Percentiles rank a stretch among this genome's conserved stretches.
Evolutionary conservation across 1,140 invertebrate species (phyloP).

Genomic region (Euwallacea fornicatus): DNA sequence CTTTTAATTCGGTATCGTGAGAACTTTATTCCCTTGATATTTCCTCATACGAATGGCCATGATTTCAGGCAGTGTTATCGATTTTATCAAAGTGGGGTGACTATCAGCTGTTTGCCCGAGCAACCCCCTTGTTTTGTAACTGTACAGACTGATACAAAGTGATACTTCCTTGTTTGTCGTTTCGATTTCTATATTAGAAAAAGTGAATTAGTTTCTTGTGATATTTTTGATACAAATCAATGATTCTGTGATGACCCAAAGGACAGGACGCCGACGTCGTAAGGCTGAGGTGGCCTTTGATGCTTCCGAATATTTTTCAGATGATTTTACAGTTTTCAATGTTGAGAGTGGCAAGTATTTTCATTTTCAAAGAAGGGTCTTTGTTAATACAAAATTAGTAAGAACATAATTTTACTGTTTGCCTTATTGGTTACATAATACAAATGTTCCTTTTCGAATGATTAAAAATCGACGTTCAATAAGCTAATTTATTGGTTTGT

Average conservation of each 20-base stretch:
- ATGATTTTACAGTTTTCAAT: constrained; percentile 57
- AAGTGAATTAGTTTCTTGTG: too few species aligned
- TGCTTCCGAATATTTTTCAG: constrained; percentile 67
- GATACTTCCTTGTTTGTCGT: too few species aligned
- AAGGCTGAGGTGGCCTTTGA: constrained; percentile 64
- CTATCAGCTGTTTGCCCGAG: constrained; percentile 14
- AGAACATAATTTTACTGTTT: too few species aligned
- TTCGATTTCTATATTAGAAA: too few species aligned
- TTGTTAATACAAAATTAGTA: background rate
- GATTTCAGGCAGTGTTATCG: constrained; percentile 25
- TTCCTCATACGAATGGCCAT: constrained; percentile 22
- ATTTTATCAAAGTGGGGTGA: constrained; percentile 22
- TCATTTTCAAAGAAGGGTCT: background rate
- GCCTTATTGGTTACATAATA: too few species aligned
- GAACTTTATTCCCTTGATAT: constrained; percentile 15
- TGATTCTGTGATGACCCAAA: constrained; percentile 30
- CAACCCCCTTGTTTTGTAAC: background rate
- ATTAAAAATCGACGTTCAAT: too few species aligned
- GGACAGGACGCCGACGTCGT: constrained; percentile 30
- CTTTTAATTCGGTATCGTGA: constrained; percentile 4
- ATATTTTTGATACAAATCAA: background rate
- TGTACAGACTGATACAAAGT: too few species aligned
- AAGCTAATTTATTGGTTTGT: too few species aligned
- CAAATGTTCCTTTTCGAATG: too few species aligned
- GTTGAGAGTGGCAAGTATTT: constrained; percentile 45